These are phyloP conservation scores for Clarias fuscus DNA, from an alignment of 2,797 vertebrate genomes.

Conservation along the genomic window DNA sequence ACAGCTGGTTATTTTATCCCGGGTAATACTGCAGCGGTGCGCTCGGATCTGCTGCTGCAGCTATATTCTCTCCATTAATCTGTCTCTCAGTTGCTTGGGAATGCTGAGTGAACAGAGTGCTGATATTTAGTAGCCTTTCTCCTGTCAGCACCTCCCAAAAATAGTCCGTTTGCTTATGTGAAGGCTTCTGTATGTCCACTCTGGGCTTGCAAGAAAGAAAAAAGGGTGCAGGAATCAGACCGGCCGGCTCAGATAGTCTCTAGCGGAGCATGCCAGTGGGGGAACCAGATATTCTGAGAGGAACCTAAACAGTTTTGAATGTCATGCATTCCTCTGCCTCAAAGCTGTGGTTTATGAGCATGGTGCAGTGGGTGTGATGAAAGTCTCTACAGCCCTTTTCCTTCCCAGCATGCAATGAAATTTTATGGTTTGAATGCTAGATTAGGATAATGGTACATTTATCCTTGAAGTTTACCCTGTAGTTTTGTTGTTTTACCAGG, in stretches of 20 bases:
- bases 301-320: constrained; percentile 49
- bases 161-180: constrained; percentile 66
- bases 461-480: neutral
- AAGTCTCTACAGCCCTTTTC: neutral
- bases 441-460: neutral
- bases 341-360: constrained; percentile 24
- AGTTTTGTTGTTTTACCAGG: neutral
- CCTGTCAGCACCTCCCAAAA: constrained; percentile 61
- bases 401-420: constrained; percentile 11
- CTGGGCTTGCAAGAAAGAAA: constrained; percentile 14
- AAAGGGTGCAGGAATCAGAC: constrained; percentile 16
- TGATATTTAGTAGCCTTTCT: constrained; percentile 70
- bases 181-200: constrained; percentile 58
- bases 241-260: constrained; percentile 42
- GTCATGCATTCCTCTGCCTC: constrained; percentile 40
- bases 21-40: constrained; percentile 50
- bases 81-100: constrained; percentile 61
- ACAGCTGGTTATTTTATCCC: constrained; percentile 53
- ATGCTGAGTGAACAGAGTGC: constrained; percentile 61
- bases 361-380: constrained; percentile 17
- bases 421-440: neutral
- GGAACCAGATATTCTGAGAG: constrained; percentile 48
- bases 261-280: constrained; percentile 28
- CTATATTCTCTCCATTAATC: constrained; percentile 62
- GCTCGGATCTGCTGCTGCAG: constrained; percentile 55